These are phyloP conservation scores for Sparus aurata DNA, from an alignment of 2,797 vertebrate genomes.

Conservation along the genomic window DNA sequence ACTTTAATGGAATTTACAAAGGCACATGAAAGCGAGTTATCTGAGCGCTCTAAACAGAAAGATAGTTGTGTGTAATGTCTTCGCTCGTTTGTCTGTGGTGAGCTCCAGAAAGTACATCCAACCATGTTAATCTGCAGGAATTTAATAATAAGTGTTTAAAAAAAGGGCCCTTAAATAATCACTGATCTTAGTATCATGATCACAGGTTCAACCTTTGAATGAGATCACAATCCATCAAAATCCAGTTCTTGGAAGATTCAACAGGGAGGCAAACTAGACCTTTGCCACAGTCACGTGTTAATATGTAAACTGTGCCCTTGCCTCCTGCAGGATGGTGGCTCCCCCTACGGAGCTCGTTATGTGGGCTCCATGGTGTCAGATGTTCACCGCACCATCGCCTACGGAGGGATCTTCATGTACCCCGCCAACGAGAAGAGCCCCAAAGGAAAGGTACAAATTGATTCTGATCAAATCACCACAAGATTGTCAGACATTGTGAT, in stretches of 20 bases:
- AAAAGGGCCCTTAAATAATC: not conserved
- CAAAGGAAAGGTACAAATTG: slow-evolving; percentile 92
- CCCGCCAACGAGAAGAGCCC: slow-evolving; percentile 98
- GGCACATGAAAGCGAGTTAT: not conserved
- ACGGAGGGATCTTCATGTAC: slow-evolving; percentile 98
- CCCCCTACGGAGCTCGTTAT: slow-evolving; percentile 93
- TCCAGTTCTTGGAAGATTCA: not conserved
- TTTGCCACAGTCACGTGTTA: not conserved
- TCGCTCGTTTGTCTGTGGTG: not conserved
- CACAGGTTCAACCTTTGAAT: no score
- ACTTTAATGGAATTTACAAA: not conserved
- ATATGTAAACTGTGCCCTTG: not conserved
- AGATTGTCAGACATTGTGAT: not conserved
- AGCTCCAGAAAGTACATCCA: not conserved
- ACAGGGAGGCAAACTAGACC: not conserved
- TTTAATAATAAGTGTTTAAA: not conserved
- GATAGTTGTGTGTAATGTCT: not conserved
- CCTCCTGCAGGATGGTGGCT: slow-evolving; percentile 88
- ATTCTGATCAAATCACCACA: not conserved
- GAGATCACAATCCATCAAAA: no score
- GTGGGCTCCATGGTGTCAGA: slow-evolving; percentile 99
- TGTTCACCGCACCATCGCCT: slow-evolving; percentile 94
- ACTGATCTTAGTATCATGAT: no score
- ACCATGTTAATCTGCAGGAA: not conserved
- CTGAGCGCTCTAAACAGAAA: not conserved